Percentiles rank a stretch among this genome's conserved stretches.
Conservation (phyloP, 2,113 vertebrate genomes). For the Ochotona curzoniae region DNA sequence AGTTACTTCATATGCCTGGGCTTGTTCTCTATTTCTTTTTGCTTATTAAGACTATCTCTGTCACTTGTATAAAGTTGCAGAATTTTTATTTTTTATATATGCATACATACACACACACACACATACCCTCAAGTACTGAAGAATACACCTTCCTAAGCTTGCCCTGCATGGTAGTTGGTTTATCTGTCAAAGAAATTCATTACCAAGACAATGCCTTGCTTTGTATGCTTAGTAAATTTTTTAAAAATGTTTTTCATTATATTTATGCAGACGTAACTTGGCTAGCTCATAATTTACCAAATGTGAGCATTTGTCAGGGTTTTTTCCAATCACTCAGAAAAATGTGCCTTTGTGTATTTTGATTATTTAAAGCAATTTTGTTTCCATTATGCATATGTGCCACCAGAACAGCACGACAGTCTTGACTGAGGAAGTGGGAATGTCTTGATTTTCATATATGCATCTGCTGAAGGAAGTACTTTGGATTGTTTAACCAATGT, state of each 20-base stretch:
- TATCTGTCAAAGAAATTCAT: constrained; percentile 77
- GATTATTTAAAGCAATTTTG: constrained; percentile 88
- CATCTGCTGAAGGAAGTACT: constrained; percentile 82
- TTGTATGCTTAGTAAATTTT: constrained; percentile 77
- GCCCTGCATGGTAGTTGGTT: constrained; percentile 50
- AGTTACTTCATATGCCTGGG: neutral
- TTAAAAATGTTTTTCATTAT: constrained; percentile 73
- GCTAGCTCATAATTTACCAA: constrained; percentile 85
- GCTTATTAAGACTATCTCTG: constrained; percentile 14
- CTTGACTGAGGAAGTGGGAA: constrained; percentile 82
- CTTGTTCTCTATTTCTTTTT: neutral
- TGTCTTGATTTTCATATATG: constrained; percentile 82
- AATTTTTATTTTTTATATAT: neutral
- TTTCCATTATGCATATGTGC: constrained; percentile 82
- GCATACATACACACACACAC: neutral
- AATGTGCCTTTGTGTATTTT: constrained; percentile 87
- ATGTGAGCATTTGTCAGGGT: constrained; percentile 85
- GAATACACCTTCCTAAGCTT: constrained; percentile 57
- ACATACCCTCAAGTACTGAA: neutral
- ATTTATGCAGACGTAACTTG: constrained; percentile 81
- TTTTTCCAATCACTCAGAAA: constrained; percentile 86
- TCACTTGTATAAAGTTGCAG: neutral
- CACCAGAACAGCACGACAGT: constrained; percentile 83
- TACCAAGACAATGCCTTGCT: constrained; percentile 65
- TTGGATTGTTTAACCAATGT: constrained; percentile 77